These are phyloP conservation scores for Leptinotarsa undecemlineata DNA, from an alignment of 1,140 invertebrate species.

Conservation along the genomic window DNA sequence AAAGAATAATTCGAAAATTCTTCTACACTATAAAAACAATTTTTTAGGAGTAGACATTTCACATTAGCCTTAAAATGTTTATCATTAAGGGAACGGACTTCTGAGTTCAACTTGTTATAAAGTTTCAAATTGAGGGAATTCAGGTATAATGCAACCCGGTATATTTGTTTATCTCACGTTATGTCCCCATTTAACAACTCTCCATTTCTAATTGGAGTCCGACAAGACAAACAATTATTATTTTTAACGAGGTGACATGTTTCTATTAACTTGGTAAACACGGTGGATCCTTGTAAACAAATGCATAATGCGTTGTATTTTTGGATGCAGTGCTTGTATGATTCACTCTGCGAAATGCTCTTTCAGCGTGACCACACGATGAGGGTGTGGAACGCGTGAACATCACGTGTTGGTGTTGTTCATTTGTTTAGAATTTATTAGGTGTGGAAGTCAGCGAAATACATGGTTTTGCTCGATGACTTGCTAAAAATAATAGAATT, in stretches of 20 bases:
- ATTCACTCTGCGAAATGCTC: constrained; percentile 10
- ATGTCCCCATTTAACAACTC: background rate
- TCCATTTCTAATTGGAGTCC: background rate
- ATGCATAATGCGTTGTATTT: constrained; percentile 3
- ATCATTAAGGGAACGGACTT: too few species aligned
- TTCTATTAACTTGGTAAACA: background rate
- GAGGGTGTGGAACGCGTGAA: constrained; percentile 14
- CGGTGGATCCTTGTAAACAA: constrained; percentile 1
- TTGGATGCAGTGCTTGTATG: constrained; percentile 5
- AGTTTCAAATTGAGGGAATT: too few species aligned
- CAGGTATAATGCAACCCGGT: too few species aligned
- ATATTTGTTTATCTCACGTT: constrained; percentile 1
- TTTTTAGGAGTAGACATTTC: too few species aligned
- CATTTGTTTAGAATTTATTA: constrained; percentile 18
- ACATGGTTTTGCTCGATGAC: too few species aligned
- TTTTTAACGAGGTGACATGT: constrained; percentile 1
- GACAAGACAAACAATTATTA: constrained; percentile 6
- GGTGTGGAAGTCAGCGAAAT: constrained; percentile 7
- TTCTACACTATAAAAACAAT: too few species aligned
- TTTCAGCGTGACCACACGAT: constrained; percentile 9
- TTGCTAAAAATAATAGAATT: too few species aligned
- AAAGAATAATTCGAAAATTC: too few species aligned
- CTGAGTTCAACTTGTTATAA: too few species aligned
- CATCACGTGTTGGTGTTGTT: constrained; percentile 2
- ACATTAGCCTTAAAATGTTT: too few species aligned